These are phyloP conservation scores for Pseudococcus jackbeardsleyi DNA, from an alignment of 2,888 invertebrate genomes.

Conservation along the genomic window DNA sequence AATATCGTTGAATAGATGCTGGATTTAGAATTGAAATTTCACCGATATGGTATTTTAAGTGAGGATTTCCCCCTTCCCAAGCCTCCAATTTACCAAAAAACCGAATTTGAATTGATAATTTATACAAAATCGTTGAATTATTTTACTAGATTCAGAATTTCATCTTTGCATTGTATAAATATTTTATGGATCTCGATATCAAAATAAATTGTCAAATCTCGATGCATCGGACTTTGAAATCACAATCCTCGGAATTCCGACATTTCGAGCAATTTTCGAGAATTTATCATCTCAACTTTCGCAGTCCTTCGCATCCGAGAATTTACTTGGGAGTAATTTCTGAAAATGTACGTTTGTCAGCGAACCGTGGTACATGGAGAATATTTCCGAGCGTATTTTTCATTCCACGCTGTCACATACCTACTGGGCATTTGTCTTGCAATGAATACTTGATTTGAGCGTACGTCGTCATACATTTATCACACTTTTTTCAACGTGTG, in stretches of 20 bases:
- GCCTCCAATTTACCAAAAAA: too few species aligned
- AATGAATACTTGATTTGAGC: not conserved
- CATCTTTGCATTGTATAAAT: not conserved
- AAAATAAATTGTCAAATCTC: not conserved
- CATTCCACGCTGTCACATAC: not conserved
- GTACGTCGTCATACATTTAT: not conserved
- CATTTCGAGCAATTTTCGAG: not conserved
- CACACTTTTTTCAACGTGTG: not conserved
- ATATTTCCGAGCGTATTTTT: slow-evolving; percentile 14
- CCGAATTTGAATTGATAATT: too few species aligned
- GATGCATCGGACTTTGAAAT: not conserved
- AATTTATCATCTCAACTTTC: not conserved
- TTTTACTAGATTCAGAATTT: too few species aligned
- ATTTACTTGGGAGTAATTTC: not conserved
- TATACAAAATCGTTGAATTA: too few species aligned
- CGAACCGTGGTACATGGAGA: not conserved
- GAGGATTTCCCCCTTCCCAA: too few species aligned
- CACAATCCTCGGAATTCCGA: not conserved
- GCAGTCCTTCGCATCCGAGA: not conserved
- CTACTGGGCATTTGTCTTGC: slow-evolving; percentile 5
- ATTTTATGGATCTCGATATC: not conserved
- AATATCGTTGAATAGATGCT: not conserved
- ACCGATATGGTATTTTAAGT: not conserved
- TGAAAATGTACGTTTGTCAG: not conserved
- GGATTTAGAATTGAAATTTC: not conserved